Percentiles rank a stretch among this genome's conserved stretches.
These are phyloP conservation scores for Neodiprion lecontei DNA, from an alignment of 1,140 invertebrate species.

Conservation along the genomic window DNA sequence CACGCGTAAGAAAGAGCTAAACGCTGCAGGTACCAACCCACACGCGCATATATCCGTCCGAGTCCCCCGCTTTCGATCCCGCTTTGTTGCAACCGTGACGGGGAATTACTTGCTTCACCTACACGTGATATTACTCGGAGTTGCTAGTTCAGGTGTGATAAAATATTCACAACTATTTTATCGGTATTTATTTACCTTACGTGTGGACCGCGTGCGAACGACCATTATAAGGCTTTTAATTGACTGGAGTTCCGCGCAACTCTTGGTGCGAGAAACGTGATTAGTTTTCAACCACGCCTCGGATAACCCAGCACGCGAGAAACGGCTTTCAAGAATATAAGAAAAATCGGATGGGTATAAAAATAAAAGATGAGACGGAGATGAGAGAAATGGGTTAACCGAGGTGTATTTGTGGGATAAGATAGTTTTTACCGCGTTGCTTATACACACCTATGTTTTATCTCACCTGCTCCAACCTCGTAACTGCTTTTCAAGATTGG, in stretches of 20 bases:
- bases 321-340: too few relatives aligned
- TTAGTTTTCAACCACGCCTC: conserved; percentile 5
- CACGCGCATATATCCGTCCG: too few relatives aligned
- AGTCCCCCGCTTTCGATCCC: too few relatives aligned
- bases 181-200: background rate
- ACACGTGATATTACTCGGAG: too few relatives aligned
- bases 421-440: background rate
- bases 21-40: background rate
- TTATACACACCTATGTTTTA: background rate
- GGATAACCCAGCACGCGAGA: background rate
- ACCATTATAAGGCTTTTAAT: background rate
- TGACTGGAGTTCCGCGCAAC: background rate
- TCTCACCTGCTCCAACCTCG: background rate
- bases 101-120: too few relatives aligned
- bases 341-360: too few relatives aligned
- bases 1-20: conserved; percentile 1
- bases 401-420: conserved; percentile 1
- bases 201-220: background rate
- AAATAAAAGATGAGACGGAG: background rate
- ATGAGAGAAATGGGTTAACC: background rate
- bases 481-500: background rate
- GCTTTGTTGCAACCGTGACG: too few relatives aligned
- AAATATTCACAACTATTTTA: too few relatives aligned
- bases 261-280: background rate
- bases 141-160: too few relatives aligned